phyloP scores from a whole-genome alignment of 2,797 vertebrate species.

The Ataeniobius toweri region DNA sequence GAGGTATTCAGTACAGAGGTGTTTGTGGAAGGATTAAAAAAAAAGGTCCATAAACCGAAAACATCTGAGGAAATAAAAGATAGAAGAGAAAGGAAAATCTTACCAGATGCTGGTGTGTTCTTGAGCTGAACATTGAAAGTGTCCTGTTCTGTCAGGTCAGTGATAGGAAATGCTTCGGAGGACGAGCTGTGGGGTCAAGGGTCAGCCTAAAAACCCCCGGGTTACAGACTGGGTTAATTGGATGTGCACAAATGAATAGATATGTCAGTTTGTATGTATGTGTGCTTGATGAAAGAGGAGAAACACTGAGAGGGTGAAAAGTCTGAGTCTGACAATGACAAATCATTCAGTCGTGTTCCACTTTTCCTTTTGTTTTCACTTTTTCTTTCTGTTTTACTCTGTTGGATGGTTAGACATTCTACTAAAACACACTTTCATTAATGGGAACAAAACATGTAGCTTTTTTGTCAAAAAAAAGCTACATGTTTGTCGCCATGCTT shows the following conservation, averaged over 20 bases:
- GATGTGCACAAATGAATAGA: slow-evolving; percentile 26
- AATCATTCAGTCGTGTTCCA: slow-evolving; percentile 35
- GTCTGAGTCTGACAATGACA: slow-evolving; percentile 15
- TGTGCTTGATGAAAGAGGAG: slow-evolving; percentile 10
- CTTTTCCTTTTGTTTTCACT: slow-evolving; percentile 30
- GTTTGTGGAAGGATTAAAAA: not conserved
- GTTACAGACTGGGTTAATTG: slow-evolving; percentile 60
- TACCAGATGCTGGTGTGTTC: not conserved
- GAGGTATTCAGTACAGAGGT: not conserved
- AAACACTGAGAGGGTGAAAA: slow-evolving; percentile 27
- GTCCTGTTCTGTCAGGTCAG: slow-evolving; percentile 28
- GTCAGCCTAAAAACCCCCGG: slow-evolving; percentile 40
- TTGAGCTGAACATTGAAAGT: slow-evolving; percentile 14
- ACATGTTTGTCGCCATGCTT: not conserved
- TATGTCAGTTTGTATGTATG: slow-evolving; percentile 16
- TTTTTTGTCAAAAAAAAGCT: not conserved
- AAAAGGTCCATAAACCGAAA: not conserved
- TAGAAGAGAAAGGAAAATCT: not conserved
- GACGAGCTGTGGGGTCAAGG: slow-evolving; percentile 52
- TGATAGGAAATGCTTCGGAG: slow-evolving; percentile 29
- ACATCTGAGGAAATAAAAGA: not conserved
- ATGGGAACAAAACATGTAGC: not conserved
- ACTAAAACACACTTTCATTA: not conserved
- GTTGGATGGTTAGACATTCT: not conserved
- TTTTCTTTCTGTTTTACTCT: slow-evolving; percentile 18